Evolutionary conservation across 2,888 invertebrate genomes (phyloP), one percentile per base, ranked within the genome.

Genomic region (Microplitis deprimator): DNA sequence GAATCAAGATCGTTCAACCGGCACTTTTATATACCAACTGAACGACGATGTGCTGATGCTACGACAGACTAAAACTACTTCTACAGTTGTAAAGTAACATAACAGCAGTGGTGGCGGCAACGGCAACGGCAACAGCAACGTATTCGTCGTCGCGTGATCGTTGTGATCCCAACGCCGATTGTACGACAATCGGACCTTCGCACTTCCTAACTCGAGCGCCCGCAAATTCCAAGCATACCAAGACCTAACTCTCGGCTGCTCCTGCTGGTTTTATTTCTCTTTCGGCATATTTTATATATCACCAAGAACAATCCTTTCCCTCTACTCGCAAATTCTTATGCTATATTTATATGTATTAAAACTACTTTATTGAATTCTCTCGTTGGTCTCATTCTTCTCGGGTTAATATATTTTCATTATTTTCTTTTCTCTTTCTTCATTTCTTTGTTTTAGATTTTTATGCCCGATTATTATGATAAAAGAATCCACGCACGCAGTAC

Each of bases 1-100:
- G 81, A 77, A 81, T 81, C 80, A 79, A 79, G 81, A 81, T 81
- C 81, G 80, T 80, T 81, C 80, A 81, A 81, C 81, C 80, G 79
- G 78, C 78, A 70, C 73, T 67, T 72, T n/a, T 75, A 17, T 62
- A 59, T 75, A 60, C 70, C 73, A 71, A 60, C 29, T 38, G 40
- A 38, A 60, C 38, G 61, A 29, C 29, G n/a, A 69, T 59, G 1
- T 50, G 50, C 8, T 8, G 50, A 50, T 50, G 50, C 13, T 50
- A 50, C 50, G 13, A 8, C 13, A 50, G 50, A 13, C 50, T 50
- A 50, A 50, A 50, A 50, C 50, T 50, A 50, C 50, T 13, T 50
- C 50, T 50, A 50, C 50, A 41, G 10, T 69, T 40, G 16, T 13
- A n/a, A 17, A n/a, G 40, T 7, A 38, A 17, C 41, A 62, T 4